Percentiles rank a stretch among this genome's conserved stretches.
Evolutionary conservation across 2,797 vertebrate genomes (phyloP).

Genomic region (Heliangelus exortis): DNA sequence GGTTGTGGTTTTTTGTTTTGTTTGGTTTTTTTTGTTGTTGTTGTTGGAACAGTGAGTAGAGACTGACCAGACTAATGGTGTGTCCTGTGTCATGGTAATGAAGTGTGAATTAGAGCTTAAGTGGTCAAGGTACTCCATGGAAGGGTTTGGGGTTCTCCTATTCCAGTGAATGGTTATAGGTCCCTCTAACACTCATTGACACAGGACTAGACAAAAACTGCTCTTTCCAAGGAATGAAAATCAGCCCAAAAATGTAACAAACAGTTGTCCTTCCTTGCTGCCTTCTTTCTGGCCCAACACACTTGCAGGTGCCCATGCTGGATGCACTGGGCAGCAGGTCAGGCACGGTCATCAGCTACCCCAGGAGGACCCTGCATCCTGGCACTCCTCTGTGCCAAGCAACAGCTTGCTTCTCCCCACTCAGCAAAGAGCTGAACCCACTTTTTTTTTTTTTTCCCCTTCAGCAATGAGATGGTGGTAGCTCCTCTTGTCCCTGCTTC

Average conservation of each 20-base stretch:
- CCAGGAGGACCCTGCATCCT: neutral
- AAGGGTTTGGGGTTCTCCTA: neutral
- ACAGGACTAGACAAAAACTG: neutral
- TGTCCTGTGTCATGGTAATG: neutral
- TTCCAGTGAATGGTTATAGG: neutral
- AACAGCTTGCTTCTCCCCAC: accelerated
- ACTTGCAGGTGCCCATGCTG: neutral
- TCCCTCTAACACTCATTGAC: neutral
- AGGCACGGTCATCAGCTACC: neutral
- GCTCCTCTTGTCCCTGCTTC: neutral
- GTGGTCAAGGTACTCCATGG: neutral
- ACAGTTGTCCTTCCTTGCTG: accelerated
- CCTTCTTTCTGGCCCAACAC: neutral
- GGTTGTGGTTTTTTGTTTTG: neutral
- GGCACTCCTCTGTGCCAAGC: neutral
- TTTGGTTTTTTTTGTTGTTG: neutral
- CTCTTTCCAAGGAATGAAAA: neutral
- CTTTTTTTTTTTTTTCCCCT: neutral
- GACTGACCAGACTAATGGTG: neutral
- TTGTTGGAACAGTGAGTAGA: neutral
- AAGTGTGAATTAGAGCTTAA: neutral
- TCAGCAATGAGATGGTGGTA: accelerated
- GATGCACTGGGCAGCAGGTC: accelerated
- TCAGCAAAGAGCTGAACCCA: neutral
- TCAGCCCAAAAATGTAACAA: accelerated